Conservation (phyloP, 2,888 invertebrate genomes). For the Thalpophila matura region DNA sequence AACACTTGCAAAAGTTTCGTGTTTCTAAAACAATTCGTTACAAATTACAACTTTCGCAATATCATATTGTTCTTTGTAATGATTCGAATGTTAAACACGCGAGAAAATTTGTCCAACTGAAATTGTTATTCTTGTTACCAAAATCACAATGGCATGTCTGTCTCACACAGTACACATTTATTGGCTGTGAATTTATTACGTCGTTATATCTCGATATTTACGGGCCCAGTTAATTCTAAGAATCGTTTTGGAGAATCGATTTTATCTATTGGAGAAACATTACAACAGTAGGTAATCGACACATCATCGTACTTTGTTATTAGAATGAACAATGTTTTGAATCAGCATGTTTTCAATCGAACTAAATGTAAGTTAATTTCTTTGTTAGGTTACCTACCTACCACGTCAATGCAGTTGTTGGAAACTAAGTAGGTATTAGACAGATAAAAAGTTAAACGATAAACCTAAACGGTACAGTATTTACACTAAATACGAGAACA, state of each 20-base stretch:
- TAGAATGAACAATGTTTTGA: constrained; percentile 26
- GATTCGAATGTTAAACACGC: constrained; percentile 55
- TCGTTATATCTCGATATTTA: constrained; percentile 18
- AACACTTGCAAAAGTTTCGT: constrained; percentile 34
- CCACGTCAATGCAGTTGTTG: not conserved
- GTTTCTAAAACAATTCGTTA: constrained; percentile 58
- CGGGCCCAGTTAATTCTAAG: constrained; percentile 16
- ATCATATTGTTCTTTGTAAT: constrained; percentile 54
- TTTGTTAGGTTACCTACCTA: no score
- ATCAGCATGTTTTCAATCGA: constrained; percentile 15
- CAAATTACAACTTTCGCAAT: constrained; percentile 51
- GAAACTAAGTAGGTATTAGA: constrained; percentile 22
- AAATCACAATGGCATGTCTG: constrained; percentile 40
- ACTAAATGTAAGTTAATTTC: constrained; percentile 21
- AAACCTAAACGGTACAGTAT: not conserved
- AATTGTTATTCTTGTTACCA: constrained; percentile 46
- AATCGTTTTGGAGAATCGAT: constrained; percentile 13
- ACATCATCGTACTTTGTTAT: constrained; percentile 37
- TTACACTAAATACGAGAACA: constrained; percentile 10
- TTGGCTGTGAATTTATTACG: constrained; percentile 33
- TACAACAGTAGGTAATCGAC: constrained; percentile 16
- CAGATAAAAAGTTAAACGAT: not conserved
- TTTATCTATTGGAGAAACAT: constrained; percentile 18
- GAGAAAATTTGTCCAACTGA: constrained; percentile 41
- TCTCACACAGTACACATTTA: constrained; percentile 43